Conservation (phyloP, 2,888 invertebrate species). For the Monochamus alternatus region DNA sequence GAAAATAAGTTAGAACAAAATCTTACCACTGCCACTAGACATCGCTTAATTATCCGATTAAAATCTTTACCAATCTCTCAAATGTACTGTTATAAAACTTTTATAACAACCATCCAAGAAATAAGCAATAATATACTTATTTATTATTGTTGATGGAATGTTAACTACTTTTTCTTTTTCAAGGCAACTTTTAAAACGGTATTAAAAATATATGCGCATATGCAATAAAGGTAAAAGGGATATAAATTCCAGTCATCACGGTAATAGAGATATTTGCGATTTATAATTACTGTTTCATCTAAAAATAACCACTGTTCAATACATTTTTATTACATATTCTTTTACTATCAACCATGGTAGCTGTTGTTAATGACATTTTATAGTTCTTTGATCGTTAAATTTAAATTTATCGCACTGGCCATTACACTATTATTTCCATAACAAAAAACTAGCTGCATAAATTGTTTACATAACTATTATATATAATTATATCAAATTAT, state of each 20-base stretch:
- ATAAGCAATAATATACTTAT: no score
- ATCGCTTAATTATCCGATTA: no score
- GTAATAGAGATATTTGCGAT: neutral
- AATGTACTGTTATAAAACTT: no score
- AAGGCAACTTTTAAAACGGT: slow-evolving; percentile 1
- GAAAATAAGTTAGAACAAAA: no score
- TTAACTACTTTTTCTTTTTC: neutral
- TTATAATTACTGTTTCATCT: neutral
- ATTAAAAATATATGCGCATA: neutral
- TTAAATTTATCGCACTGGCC: neutral
- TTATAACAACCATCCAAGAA: no score
- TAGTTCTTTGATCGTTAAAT: neutral
- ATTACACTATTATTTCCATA: no score
- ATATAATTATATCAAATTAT: no score
- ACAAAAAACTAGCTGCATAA: no score
- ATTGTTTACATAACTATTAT: no score
- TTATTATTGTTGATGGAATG: neutral
- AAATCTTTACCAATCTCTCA: no score
- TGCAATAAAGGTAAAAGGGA: neutral
- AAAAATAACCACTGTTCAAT: neutral
- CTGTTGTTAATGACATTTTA: neutral
- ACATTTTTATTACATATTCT: no score
- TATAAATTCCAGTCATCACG: neutral
- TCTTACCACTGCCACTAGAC: no score
- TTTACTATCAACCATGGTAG: neutral